Percentiles rank a stretch among this genome's conserved stretches.
phyloP scores from a whole-genome alignment of 2,113 vertebrate species.

The Chlamydotis undulata region DNA sequence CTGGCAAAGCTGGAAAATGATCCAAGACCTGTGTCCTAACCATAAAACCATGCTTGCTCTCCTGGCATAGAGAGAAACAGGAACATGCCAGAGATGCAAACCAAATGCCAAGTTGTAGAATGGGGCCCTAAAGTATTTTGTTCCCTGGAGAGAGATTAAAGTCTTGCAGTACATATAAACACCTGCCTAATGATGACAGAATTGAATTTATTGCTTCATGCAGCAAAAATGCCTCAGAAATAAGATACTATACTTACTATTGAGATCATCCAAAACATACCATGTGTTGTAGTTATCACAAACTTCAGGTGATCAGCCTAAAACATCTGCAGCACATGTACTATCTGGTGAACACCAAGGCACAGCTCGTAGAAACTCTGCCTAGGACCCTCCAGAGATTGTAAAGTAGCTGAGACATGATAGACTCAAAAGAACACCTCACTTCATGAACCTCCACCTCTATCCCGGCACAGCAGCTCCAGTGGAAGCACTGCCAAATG shows the following conservation, averaged over 20 bases:
- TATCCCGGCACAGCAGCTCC: conserved; percentile 16
- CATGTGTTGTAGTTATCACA: conserved; percentile 37
- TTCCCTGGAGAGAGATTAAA: conserved; percentile 55
- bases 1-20: not conserved
- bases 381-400: conserved; percentile 26
- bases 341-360: conserved; percentile 39
- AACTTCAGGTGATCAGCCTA: conserved; percentile 29
- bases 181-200: conserved; percentile 61
- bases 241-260: conserved; percentile 18
- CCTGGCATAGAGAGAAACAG: not conserved
- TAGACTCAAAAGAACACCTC: conserved; percentile 42
- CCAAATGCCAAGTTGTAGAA: conserved; percentile 6
- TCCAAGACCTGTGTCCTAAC: not conserved
- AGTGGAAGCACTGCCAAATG: conserved; percentile 50
- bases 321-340: conserved; percentile 56
- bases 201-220: conserved; percentile 55
- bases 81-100: conserved; percentile 30
- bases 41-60: conserved; percentile 7
- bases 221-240: conserved; percentile 61
- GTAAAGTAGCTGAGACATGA: conserved; percentile 32
- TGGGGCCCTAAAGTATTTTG: not conserved
- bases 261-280: conserved; percentile 36
- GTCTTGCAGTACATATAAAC: conserved; percentile 63
- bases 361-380: conserved; percentile 11
- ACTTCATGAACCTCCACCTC: conserved; percentile 37